Conservation (phyloP, 2,113 vertebrate genomes). For the Melanerpes formicivorus region DNA sequence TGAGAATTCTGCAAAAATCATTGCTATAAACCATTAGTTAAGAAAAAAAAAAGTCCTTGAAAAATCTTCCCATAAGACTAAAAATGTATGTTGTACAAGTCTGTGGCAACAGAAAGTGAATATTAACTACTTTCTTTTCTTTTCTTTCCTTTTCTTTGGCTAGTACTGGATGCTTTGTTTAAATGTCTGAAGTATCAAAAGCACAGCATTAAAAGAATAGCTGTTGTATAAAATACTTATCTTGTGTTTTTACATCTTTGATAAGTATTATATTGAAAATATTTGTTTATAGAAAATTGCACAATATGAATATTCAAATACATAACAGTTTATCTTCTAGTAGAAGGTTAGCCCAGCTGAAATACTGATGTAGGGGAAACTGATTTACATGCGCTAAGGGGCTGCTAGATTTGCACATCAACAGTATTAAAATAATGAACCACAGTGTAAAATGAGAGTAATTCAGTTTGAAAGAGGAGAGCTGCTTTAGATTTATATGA, state of each 20-base stretch:
- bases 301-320: conserved; percentile 38
- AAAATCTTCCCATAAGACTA: conserved; percentile 19
- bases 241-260: conserved; percentile 10
- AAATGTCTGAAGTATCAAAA: conserved; percentile 23
- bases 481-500: background rate
- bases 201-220: conserved; percentile 36
- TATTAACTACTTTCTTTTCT: conserved; percentile 32
- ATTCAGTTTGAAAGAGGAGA: background rate
- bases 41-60: background rate
- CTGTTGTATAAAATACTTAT: conserved; percentile 42
- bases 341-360: background rate
- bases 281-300: conserved; percentile 39
- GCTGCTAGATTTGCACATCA: background rate
- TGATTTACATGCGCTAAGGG: background rate
- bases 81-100: conserved; percentile 22
- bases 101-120: conserved; percentile 31
- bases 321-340: background rate
- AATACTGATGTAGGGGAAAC: background rate
- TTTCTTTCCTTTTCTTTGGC: conserved; percentile 27
- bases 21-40: background rate
- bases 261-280: conserved; percentile 29
- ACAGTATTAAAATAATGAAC: background rate
- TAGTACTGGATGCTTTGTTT: background rate
- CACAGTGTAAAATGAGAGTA: background rate
- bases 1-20: background rate